These are phyloP conservation scores for Pocillopora damicornis DNA, from an alignment of 64 coral and sea anemone species.

Conservation along the genomic window DNA sequence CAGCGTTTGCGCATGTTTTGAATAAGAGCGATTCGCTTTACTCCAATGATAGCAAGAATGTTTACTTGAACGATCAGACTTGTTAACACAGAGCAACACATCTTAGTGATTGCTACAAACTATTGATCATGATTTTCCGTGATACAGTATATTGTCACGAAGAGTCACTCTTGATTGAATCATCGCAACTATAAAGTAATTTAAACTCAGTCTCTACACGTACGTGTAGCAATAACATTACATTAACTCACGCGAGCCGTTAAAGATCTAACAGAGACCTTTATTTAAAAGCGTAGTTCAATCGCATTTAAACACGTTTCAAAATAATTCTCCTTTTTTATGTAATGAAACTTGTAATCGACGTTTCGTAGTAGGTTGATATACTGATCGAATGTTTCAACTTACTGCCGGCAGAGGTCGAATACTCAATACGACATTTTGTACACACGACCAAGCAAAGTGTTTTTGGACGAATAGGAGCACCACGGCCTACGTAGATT, in stretches of 20 bases:
- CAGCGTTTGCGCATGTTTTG: not conserved
- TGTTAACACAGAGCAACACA: too few relatives aligned
- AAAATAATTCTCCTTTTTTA: not conserved
- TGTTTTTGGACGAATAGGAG: not conserved
- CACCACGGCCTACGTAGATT: not conserved
- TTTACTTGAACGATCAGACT: too few relatives aligned
- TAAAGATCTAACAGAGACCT: not conserved
- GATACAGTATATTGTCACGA: too few relatives aligned
- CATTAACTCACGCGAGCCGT: not conserved
- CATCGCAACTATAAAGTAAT: too few relatives aligned
- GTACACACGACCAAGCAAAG: not conserved
- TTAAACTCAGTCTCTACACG: too few relatives aligned
- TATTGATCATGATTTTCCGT: too few relatives aligned
- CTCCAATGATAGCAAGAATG: not conserved
- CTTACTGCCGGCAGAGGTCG: not conserved
- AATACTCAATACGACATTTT: not conserved
- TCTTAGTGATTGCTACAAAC: too few relatives aligned
- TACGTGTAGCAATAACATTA: not conserved
- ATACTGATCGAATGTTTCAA: not conserved
- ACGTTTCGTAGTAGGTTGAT: not conserved
- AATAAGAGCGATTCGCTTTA: not conserved
- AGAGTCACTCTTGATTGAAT: too few relatives aligned
- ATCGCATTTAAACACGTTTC: not conserved
- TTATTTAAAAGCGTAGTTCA: not conserved
- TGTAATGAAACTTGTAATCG: not conserved